These are phyloP conservation scores for Thalassoma bifasciatum DNA, from an alignment of 2,113 vertebrate genomes.

Conservation along the genomic window DNA sequence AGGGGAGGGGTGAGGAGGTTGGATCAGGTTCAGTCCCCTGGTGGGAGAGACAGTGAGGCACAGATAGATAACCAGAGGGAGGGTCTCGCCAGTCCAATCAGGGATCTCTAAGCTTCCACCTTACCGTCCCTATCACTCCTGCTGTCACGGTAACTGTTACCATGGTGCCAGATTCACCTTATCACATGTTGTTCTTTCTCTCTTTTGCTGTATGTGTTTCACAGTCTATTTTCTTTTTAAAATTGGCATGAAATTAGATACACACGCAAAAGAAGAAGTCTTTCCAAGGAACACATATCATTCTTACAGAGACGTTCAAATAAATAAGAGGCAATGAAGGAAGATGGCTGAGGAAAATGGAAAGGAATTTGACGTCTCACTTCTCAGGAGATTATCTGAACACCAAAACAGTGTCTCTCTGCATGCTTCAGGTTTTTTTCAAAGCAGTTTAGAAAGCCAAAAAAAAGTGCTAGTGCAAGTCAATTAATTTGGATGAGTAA, in stretches of 20 bases:
- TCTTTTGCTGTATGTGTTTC: background rate
- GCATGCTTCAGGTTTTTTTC: background rate
- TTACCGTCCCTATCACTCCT: background rate
- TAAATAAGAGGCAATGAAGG: conserved; percentile 18
- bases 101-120: conserved; percentile 35
- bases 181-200: conserved; percentile 1
- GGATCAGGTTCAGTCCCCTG: background rate
- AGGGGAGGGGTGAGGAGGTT: background rate
- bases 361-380: conserved; percentile 31
- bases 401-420: background rate
- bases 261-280: background rate
- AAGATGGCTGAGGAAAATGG: conserved; percentile 24
- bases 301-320: background rate
- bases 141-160: conserved; percentile 63
- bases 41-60: background rate
- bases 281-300: conserved; percentile 2
- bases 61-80: conserved; percentile 16
- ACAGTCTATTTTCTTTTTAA: background rate
- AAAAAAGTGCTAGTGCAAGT: too few relatives aligned
- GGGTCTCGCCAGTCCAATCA: conserved; percentile 19
- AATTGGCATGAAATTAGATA: conserved; percentile 9
- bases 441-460: too few relatives aligned
- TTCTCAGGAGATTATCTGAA: conserved; percentile 4
- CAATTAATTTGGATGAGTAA: background rate
- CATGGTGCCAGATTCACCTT: conserved; percentile 41